Conservation (phyloP, 2,888 invertebrate species). For the Patella pellucida region DNA sequence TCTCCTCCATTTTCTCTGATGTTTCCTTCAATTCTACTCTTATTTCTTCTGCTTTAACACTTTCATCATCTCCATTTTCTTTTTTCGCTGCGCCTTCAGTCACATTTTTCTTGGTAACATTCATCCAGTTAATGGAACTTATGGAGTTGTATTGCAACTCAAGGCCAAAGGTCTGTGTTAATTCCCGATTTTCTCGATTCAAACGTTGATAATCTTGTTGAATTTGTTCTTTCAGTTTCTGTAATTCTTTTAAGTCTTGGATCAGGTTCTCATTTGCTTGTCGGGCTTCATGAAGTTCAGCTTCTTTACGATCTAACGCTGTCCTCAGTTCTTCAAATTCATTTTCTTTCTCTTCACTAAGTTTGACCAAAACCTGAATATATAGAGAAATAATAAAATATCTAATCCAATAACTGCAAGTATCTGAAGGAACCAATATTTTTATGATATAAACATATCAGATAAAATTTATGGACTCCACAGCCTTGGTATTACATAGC, state of each 20-base stretch:
- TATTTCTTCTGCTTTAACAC: conserved; percentile 22
- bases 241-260: conserved; percentile 48
- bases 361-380: conserved; percentile 37
- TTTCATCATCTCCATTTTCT: conserved; percentile 19
- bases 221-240: conserved; percentile 46
- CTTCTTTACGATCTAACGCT: conserved; percentile 31
- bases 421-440: too few relatives aligned
- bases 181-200: conserved; percentile 48
- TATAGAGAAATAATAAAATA: too few relatives aligned
- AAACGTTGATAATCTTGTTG: conserved; percentile 51
- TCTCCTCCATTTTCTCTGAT: conserved; percentile 10
- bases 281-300: conserved; percentile 39
- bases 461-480: too few relatives aligned
- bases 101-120: not conserved
- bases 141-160: not conserved
- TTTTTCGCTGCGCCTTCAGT: conserved; percentile 28
- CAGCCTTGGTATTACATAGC: too few relatives aligned
- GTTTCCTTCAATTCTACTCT: conserved; percentile 20
- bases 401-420: too few relatives aligned
- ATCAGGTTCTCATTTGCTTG: conserved; percentile 52
- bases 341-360: conserved; percentile 30
- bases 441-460: too few relatives aligned
- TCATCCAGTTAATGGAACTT: not conserved
- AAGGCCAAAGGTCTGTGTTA: conserved; percentile 40
- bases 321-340: conserved; percentile 32